Percentiles rank a stretch among this genome's conserved stretches.
Evolutionary conservation across 2,113 vertebrate species (phyloP).

Genomic region (Catharus fuscescens): DNA sequence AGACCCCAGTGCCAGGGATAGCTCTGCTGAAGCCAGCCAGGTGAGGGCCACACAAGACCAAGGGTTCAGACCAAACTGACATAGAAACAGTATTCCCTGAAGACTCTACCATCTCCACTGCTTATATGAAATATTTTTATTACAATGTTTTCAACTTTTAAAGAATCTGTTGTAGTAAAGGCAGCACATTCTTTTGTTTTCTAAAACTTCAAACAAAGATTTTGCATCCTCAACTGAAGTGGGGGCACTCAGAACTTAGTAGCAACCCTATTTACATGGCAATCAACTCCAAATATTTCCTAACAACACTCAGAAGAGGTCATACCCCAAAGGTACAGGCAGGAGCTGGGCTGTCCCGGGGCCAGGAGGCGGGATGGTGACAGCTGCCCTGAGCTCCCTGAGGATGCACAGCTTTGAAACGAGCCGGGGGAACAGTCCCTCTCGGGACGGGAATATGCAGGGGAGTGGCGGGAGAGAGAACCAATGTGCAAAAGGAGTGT

Average conservation of each 20-base stretch:
- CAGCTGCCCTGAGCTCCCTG: neutral
- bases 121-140: neutral
- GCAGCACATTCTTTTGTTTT: neutral
- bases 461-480: neutral
- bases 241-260: neutral
- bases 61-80: neutral
- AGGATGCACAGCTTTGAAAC: neutral
- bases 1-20: neutral
- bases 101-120: neutral
- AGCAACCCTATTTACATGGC: neutral
- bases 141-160: neutral
- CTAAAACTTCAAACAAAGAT: neutral
- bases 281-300: neutral
- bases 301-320: neutral
- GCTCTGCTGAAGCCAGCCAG: neutral
- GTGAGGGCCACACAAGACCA: fast-evolving
- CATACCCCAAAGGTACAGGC: neutral
- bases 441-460: neutral
- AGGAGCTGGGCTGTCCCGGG: fast-evolving
- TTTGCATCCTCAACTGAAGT: neutral
- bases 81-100: neutral
- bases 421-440: neutral
- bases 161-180: neutral
- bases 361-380: neutral
- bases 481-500: neutral